Percentiles rank a stretch among this genome's conserved stretches.
phyloP scores from a whole-genome alignment of 2,797 vertebrate species.

The Rhodeus uyekii region DNA sequence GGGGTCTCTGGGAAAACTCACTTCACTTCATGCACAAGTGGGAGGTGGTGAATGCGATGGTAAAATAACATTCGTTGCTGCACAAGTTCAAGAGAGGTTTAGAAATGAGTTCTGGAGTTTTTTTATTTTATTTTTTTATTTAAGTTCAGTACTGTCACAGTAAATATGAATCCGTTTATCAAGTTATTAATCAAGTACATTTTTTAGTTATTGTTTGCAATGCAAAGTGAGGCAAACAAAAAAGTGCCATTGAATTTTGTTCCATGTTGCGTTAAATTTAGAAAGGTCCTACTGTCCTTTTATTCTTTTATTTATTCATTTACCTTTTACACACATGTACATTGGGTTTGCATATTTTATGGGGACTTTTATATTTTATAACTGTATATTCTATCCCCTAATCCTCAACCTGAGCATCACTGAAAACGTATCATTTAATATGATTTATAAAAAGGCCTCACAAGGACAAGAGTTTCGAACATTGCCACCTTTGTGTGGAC shows the following conservation, averaged over 20 bases:
- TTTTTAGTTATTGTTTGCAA: not conserved
- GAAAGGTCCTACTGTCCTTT: not conserved
- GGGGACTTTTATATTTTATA: too few relatives aligned
- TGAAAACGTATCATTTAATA: too few relatives aligned
- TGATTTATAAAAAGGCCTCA: too few relatives aligned
- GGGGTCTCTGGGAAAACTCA: conserved; percentile 57
- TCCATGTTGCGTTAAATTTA: not conserved
- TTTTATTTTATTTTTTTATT: not conserved
- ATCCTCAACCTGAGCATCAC: too few relatives aligned
- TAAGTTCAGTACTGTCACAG: not conserved
- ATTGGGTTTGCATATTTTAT: not conserved
- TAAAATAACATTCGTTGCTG: not conserved
- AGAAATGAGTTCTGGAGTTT: not conserved
- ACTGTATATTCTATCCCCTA: too few relatives aligned
- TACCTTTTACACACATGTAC: too few relatives aligned
- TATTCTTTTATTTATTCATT: not conserved
- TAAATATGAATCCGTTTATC: not conserved
- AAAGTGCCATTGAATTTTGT: not conserved
- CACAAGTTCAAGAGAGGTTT: conserved; percentile 19
- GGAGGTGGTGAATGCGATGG: conserved; percentile 27
- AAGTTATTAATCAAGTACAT: too few relatives aligned
- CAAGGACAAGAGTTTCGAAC: too few relatives aligned
- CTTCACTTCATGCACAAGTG: conserved; percentile 40
- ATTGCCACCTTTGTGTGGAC: too few relatives aligned
- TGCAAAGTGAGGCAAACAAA: not conserved